Evolutionary conservation across 2,888 invertebrate genomes (phyloP).

Genomic region (Xestia ashworthii): DNA sequence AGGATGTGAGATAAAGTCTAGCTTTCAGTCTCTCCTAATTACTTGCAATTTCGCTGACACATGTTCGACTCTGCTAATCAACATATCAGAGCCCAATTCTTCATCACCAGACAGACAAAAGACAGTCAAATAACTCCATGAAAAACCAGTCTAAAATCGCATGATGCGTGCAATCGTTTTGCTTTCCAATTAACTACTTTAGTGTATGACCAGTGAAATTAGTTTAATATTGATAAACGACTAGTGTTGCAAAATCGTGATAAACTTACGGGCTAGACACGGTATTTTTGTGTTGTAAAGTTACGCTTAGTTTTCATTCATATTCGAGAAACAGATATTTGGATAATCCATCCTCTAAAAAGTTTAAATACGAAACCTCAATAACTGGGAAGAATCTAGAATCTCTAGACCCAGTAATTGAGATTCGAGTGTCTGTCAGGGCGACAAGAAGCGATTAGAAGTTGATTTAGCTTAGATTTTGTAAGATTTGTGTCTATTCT

Average conservation of each 20-base stretch:
- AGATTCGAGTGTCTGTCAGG: neutral
- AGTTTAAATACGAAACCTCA: too few species aligned
- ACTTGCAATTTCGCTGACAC: neutral
- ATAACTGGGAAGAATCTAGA: too few species aligned
- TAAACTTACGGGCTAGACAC: conserved; percentile 40
- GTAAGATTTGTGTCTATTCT: too few species aligned
- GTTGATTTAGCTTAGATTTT: too few species aligned
- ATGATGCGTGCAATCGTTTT: conserved; percentile 43
- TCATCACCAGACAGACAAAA: neutral
- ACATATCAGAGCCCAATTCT: neutral
- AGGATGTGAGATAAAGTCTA: neutral
- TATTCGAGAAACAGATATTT: too few species aligned
- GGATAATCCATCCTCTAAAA: too few species aligned
- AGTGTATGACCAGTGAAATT: conserved; percentile 49
- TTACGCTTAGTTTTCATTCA: conserved; percentile 37
- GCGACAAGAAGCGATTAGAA: too few species aligned
- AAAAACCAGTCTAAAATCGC: conserved; percentile 14
- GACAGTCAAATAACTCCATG: neutral
- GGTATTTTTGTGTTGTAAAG: conserved; percentile 36
- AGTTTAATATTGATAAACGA: conserved; percentile 51
- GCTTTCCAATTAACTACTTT: conserved; percentile 54
- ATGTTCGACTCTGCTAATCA: neutral
- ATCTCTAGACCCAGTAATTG: neutral
- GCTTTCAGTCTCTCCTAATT: neutral
- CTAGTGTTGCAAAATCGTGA: conserved; percentile 51